These are phyloP conservation scores for Platerodrilus igneus DNA, from an alignment of 2,888 invertebrate species.

Conservation along the genomic window DNA sequence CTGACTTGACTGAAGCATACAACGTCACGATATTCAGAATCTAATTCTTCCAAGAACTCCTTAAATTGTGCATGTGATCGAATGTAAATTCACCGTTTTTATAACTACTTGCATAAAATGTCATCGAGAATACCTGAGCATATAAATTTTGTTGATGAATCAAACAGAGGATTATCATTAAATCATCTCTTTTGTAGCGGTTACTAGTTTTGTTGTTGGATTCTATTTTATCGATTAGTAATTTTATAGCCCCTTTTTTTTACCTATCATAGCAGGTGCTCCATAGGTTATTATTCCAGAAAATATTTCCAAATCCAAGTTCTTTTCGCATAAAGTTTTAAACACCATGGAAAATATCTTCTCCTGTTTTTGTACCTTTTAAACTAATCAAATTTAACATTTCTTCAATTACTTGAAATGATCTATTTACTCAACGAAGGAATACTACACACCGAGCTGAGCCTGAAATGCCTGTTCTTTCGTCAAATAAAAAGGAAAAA, in stretches of 20 bases:
- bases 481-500: slow-evolving; percentile 20
- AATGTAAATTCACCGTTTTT: too few relatives aligned
- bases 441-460: slow-evolving; percentile 15
- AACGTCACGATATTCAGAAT: slow-evolving; percentile 22
- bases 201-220: slow-evolving; percentile 21
- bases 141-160: slow-evolving; percentile 22
- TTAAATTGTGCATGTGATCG: too few relatives aligned
- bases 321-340: slow-evolving; percentile 18
- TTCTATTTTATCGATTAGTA: slow-evolving; percentile 18
- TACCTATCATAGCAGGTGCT: slow-evolving; percentile 21
- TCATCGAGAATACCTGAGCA: slow-evolving; percentile 23
- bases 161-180: too few relatives aligned
- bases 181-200: slow-evolving; percentile 20
- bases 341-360: slow-evolving; percentile 21
- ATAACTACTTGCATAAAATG: slow-evolving; percentile 24
- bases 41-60: too few relatives aligned
- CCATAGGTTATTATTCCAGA: too few relatives aligned
- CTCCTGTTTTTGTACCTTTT: slow-evolving; percentile 21
- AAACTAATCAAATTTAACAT: slow-evolving; percentile 21
- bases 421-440: slow-evolving; percentile 16
- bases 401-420: slow-evolving; percentile 17
- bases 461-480: slow-evolving; percentile 18
- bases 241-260: slow-evolving; percentile 21
- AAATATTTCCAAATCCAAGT: slow-evolving; percentile 20
- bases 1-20: slow-evolving; percentile 21